Percentiles rank a stretch among this genome's conserved stretches.
phyloP scores from a whole-genome alignment of 2,113 vertebrate genomes.

The Bambusicola thoracicus region DNA sequence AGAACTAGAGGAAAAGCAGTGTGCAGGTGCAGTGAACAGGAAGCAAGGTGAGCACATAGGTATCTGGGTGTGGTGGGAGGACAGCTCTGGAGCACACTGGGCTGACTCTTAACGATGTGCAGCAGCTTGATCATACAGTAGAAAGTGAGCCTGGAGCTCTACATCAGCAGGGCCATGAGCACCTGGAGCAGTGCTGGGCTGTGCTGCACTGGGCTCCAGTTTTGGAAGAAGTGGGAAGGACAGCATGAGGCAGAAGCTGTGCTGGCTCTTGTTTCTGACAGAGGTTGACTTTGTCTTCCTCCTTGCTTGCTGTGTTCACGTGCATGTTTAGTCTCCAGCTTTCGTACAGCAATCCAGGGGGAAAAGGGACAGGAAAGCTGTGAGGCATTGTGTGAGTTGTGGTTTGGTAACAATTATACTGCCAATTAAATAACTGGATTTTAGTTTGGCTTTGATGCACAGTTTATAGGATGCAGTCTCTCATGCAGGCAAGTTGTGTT shows the following conservation, averaged over 20 bases:
- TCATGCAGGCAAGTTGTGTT: background rate
- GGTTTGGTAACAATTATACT: background rate
- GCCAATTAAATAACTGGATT: background rate
- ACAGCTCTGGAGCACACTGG: background rate
- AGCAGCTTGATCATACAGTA: background rate
- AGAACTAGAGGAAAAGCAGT: background rate
- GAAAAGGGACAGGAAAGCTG: background rate
- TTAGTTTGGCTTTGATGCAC: background rate
- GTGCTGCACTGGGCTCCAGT: rapidly evolving
- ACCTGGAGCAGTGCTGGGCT: background rate
- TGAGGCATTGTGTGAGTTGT: rapidly evolving
- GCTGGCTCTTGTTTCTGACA: background rate
- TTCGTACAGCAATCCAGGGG: background rate
- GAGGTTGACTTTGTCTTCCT: background rate
- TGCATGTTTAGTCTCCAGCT: background rate
- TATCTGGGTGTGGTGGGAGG: background rate
- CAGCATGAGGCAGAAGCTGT: rapidly evolving
- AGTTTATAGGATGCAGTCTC: background rate
- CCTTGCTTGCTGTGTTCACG: rapidly evolving
- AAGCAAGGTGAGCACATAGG: background rate
- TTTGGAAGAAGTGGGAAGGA: background rate
- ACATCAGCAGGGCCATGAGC: background rate
- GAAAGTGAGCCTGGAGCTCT: background rate
- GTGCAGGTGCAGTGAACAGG: background rate
- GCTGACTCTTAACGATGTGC: background rate